phyloP scores from a whole-genome alignment of 64 coral and sea anemone genomes.

The Actinia tenebrosa region DNA sequence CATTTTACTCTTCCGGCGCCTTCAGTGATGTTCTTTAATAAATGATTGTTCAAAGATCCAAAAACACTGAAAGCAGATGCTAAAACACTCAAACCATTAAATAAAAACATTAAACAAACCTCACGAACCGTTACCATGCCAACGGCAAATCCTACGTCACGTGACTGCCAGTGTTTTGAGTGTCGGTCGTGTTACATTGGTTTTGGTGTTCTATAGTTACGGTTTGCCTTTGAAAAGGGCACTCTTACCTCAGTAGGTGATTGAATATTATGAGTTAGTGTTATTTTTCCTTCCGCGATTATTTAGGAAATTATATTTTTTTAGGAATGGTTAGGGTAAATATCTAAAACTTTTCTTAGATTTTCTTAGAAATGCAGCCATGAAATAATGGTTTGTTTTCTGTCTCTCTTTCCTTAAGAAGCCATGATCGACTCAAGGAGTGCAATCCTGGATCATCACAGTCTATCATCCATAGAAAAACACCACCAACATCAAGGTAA shows the following conservation, averaged over 20 bases:
- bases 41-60: background rate
- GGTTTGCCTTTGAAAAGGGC: background rate
- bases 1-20: background rate
- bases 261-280: background rate
- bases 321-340: background rate
- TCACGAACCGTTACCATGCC: background rate
- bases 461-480: background rate
- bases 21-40: background rate
- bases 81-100: background rate
- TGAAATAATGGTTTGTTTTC: background rate
- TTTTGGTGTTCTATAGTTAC: background rate
- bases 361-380: background rate
- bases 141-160: slow-evolving; percentile 6
- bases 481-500: background rate
- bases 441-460: background rate
- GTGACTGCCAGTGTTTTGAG: background rate
- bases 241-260: background rate
- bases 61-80: background rate
- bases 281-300: background rate
- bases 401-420: background rate
- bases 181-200: background rate
- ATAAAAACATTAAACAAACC: background rate
- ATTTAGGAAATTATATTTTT: background rate
- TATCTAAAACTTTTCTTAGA: background rate
- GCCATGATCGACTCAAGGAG: background rate